Percentiles rank a stretch among this genome's conserved stretches.
These are phyloP conservation scores for Drosophila falleni DNA, from an alignment of 2,888 invertebrate genomes.

Conservation along the genomic window DNA sequence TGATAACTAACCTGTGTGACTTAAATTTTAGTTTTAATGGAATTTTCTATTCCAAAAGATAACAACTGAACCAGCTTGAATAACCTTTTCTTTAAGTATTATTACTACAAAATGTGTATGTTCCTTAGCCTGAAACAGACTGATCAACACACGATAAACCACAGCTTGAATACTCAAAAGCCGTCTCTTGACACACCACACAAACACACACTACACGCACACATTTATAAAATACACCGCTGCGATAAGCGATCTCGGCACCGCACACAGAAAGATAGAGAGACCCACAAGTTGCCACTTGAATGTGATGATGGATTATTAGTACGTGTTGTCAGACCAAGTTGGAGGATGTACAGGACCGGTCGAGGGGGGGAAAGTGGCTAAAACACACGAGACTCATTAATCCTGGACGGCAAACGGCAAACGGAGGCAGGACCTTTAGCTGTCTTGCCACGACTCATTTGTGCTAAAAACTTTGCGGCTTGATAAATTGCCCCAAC, in stretches of 20 bases:
- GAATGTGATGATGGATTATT: conserved; percentile 79
- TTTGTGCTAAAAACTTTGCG: conserved; percentile 79
- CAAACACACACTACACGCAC: conserved; percentile 5
- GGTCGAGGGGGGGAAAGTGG: conserved; percentile 3
- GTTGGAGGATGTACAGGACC: conserved; percentile 54
- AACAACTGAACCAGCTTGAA: too few species aligned
- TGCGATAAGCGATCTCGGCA: conserved; percentile 63
- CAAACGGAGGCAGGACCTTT: conserved; percentile 63
- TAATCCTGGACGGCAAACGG: conserved; percentile 72
- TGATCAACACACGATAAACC: conserved; percentile 39
- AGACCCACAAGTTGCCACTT: conserved; percentile 63
- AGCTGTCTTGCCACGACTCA: conserved; percentile 69
- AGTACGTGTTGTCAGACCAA: conserved; percentile 78
- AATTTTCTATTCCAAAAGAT: too few species aligned
- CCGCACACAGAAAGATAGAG: conserved; percentile 2
- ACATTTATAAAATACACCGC: not conserved
- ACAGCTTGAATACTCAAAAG: conserved; percentile 14
- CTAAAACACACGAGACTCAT: conserved; percentile 82
- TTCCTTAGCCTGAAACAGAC: not conserved
- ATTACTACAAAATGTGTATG: not conserved
- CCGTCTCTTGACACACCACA: conserved; percentile 34
- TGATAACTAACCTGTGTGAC: too few species aligned
- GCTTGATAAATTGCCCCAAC: conserved; percentile 75
- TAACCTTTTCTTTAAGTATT: too few species aligned
- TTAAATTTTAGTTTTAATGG: too few species aligned